Evolutionary conservation across 1,140 invertebrate genomes (phyloP), one percentile per base, ranked within the genome.

Genomic region (Cydia splendana): DNA sequence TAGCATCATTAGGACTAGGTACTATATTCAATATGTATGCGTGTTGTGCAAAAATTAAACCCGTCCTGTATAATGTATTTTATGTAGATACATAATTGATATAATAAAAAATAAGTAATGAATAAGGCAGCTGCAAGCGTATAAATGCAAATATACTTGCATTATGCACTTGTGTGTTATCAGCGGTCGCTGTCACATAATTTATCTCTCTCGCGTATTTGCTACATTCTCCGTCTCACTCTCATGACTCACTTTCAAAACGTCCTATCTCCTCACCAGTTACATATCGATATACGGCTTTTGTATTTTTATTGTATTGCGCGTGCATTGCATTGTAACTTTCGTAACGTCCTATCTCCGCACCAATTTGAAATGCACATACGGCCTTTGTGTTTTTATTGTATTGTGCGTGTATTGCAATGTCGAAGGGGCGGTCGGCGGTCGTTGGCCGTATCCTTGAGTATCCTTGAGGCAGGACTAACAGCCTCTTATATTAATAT

Each of bases 401-500:
- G 18, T 62, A 62, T 62, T 62, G 57, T 62, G 57, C 57, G 57
- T 88, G 87, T 74, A 65, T 51, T 82, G 80, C 84, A 79, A 78
- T 76, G 79, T 81, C 82, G 81, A 78, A 80, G 76, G 80, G 77
- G 75, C 82, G 85, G 38, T 42, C 38, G 38, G 38, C 38, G 38
- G 84, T 87, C 89, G 80, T 87, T 85, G 87, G 81, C 84, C 82
- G 86, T 88, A 91, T 91, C 89, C 90, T 92, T 91, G 87, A 88
- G 84, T 83, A 88, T 93, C 91, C 91, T 93, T 93, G 87, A 82
- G 81, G 67, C 88, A 93, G 91, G 90, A 93, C 89, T 83, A 88
- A 78, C 69, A 75, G 84, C 82, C 87, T 88, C 88, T 84, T 87
- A 77, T 75, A 76, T 79, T 84, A 78, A 86, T 88, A 92, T 94